Base-by-base conservation (phyloP, 2,888 invertebrate species). In the Portevinia maculata region DNA sequence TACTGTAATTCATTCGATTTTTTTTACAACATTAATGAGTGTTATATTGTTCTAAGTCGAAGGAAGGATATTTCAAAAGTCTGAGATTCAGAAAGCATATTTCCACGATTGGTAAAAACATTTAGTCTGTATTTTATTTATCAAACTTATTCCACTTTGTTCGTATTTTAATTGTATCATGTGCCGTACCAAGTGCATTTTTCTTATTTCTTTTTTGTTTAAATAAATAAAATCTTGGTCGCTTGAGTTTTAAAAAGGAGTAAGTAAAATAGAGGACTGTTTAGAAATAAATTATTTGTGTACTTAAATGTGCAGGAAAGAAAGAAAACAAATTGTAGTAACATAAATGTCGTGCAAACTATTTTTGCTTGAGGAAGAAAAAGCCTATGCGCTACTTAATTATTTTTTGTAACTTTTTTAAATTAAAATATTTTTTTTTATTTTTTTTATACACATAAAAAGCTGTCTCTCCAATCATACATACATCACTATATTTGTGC, bases 181-280 rank as follows among this genome's bases (percentile, higher is more conserved):
- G 64, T 67, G 73, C 71, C 79, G 73, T 79, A 79, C 73, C 67
- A 73, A 73, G 73, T 79, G 73, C 79, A 79, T 79, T 79, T 69
- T 62, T 59, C 37, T 15, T 3, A 79, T 79, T 79, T 69, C 55
- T 59, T 48, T 15, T 3, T 39, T 39, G 6, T 15, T 39, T 2
- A 7, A 13, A 1, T 39, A 2, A 8, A 7, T 15, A 13, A 24
- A 24, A 24, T 5, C 5, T 24, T 24, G 24, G 2, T 24, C 24
- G 2, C 24, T 5, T 24, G 5, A 24, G 24, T 24, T 24, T 24
- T 24, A 24, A 24, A 3, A 2, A 24, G 2, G 5, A 24, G 24
- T 3, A 13, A 41, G 60, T 60, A n/a, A 60, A 69, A 69, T 44
- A 69, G 64, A 75, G 37, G 81, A 81, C 81, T 81, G 76, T 76